A percentile compares a stretch with the other conserved stretches of the same genome.
Evolutionary conservation across 2,888 invertebrate genomes (phyloP).

Genomic region (Sclerodermus sp.): DNA sequence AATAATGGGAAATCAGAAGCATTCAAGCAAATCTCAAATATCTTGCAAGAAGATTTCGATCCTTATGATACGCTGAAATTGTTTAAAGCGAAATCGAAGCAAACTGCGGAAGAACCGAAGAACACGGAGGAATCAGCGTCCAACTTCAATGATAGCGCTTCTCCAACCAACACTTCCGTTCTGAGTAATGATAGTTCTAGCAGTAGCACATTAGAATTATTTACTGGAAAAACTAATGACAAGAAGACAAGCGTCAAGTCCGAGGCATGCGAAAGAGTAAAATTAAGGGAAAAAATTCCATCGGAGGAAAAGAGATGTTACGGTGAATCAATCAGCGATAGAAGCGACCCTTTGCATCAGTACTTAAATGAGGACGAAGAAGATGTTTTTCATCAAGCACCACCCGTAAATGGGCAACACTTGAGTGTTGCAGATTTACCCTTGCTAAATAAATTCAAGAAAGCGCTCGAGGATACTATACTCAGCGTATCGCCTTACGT

Average conservation of each 20-base stretch:
- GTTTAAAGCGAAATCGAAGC: conserved; percentile 39
- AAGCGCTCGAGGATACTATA: conserved; percentile 73
- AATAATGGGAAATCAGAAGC: conserved; percentile 24
- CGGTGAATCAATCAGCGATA: conserved; percentile 70
- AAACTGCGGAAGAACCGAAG: conserved; percentile 18
- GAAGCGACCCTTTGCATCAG: conserved; percentile 78
- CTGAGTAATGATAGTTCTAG: not conserved
- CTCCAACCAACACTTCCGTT: conserved; percentile 8
- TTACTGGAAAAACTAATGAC: conserved; percentile 14
- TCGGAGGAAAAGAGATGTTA: conserved; percentile 55
- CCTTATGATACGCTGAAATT: conserved; percentile 52
- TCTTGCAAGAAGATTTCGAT: conserved; percentile 37
- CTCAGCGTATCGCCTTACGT: conserved; percentile 87
- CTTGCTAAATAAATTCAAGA: conserved; percentile 70
- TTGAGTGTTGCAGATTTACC: conserved; percentile 64
- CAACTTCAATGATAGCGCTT: conserved; percentile 7
- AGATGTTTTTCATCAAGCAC: conserved; percentile 49
- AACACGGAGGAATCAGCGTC: not conserved
- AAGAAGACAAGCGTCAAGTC: conserved; percentile 10
- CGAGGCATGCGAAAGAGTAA: conserved; percentile 18
- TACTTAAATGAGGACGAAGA: conserved; percentile 60
- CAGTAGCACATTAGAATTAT: conserved; percentile 31
- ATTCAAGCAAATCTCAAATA: conserved; percentile 39
- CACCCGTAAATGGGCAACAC: conserved; percentile 50
- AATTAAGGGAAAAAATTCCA: conserved; percentile 28